Evolutionary conservation across 2,797 vertebrate species (phyloP).

Genomic region (Gobionotothen gibberifrons): DNA sequence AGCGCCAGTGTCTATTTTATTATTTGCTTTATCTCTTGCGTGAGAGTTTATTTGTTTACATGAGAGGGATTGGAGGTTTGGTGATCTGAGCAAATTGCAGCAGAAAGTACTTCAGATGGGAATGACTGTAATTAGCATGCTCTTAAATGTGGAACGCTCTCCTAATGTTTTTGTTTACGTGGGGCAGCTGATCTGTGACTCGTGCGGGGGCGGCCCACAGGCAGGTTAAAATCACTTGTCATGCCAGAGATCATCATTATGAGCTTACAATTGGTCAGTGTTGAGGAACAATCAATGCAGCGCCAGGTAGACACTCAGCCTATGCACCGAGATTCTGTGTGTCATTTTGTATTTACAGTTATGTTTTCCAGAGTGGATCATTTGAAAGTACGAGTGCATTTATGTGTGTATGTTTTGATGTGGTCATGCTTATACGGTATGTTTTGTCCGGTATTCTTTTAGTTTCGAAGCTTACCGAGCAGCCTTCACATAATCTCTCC

Average conservation of each 20-base stretch:
- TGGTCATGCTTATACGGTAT: constrained; percentile 44
- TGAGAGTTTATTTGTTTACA: constrained; percentile 86
- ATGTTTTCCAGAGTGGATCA: constrained; percentile 73
- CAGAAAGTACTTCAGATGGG: constrained; percentile 87
- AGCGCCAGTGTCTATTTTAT: constrained; percentile 78
- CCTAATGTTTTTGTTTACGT: constrained; percentile 87
- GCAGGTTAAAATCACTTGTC: constrained; percentile 89
- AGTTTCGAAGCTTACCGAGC: constrained; percentile 5
- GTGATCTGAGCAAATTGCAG: constrained; percentile 87
- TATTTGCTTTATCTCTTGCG: constrained; percentile 83
- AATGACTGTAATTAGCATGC: constrained; percentile 87
- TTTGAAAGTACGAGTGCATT: constrained; percentile 68
- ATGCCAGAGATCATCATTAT: constrained; percentile 87
- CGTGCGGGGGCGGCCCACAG: constrained; percentile 82
- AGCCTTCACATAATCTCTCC: constrained; percentile 63
- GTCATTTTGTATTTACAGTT: constrained; percentile 73
- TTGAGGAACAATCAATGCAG: constrained; percentile 82
- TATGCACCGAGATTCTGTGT: constrained; percentile 48
- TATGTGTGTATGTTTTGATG: constrained; percentile 47
- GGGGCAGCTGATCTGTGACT: constrained; percentile 84
- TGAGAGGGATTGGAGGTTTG: constrained; percentile 86
- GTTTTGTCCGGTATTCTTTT: constrained; percentile 38
- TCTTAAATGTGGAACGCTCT: constrained; percentile 86
- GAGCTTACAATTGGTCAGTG: constrained; percentile 87
- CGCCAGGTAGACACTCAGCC: constrained; percentile 76